Evolutionary conservation across 2,888 invertebrate genomes (phyloP), one percentile per base, ranked within the genome.

Genomic region (Morpho deidamia): DNA sequence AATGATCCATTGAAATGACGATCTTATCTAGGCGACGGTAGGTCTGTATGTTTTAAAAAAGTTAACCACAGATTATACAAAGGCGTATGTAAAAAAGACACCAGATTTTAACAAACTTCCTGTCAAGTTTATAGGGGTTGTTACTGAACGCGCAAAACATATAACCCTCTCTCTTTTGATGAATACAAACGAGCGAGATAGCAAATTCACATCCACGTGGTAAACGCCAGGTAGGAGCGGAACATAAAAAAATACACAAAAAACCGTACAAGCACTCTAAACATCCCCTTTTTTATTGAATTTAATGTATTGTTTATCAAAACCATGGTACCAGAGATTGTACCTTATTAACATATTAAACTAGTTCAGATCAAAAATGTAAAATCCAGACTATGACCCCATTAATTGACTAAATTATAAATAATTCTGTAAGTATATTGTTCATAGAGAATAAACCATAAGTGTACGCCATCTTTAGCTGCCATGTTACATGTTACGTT

Each of bases 101-200:
- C 83, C 88, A 89, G 89, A 87, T 87, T 84, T 82, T 75, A 70
- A 81, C 73, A 63, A 71, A 88, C 88, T 86, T 88, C 89, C 89
- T 89, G 87, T 74, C 79, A 66, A 61, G 61, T 67, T 68, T 69
- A 70, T 73, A 73, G 75, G 78, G 78, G 79, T 78, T 70, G 70
- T 71, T 64, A 71, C 62, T 60, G 60, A 67, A 74, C 73, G 73
- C 80, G 76, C 80, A 76, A 83, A 81, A 76, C 74, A 66, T 54
- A 9, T 64, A 58, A 35, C 62, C 66, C 59, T 81, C 82, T 74
- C 78, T 58, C 56, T 80, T 73, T 50, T 58, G 63, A 56, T 40
- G 34, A 55, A 51, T 53, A 61, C 55, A 60, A 62, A 59, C 58
- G 72, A 81, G 58, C 68, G 69, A 69, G 83, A 83, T 55, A 46